Conservation (phyloP, 2,888 invertebrate species). For the Rhyacophila evoluta region DNA sequence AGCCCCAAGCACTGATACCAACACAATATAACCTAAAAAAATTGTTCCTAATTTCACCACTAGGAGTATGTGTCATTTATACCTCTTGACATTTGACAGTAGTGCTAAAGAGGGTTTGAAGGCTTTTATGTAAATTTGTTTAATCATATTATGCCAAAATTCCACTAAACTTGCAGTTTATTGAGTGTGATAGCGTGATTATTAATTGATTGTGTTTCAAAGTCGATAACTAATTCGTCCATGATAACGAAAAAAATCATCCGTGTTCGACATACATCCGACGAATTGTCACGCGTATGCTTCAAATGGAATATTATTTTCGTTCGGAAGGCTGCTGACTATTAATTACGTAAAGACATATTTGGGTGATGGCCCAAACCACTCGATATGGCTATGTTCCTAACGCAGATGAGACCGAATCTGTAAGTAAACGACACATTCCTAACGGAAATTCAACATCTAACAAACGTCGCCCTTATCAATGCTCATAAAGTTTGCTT, state of each 20-base stretch:
- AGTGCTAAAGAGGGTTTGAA: conserved; percentile 42
- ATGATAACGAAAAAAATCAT: conserved; percentile 42
- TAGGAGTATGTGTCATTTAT: conserved; percentile 50
- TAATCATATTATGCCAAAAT: conserved; percentile 48
- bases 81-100: conserved; percentile 51
- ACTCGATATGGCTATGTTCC: conserved; percentile 49
- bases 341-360: conserved; percentile 40
- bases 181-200: conserved; percentile 2
- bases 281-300: conserved; percentile 46
- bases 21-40: conserved; percentile 17
- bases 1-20: not conserved
- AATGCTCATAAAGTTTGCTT: not conserved
- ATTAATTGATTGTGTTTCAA: conserved; percentile 12
- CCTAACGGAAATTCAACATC: conserved; percentile 41
- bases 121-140: conserved; percentile 49
- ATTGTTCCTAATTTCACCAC: conserved; percentile 43
- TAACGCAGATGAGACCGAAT: conserved; percentile 44
- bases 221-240: conserved; percentile 41
- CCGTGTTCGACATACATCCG: conserved; percentile 40
- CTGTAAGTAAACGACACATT: conserved; percentile 43
- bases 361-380: conserved; percentile 51
- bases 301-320: conserved; percentile 45
- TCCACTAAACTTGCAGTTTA: conserved; percentile 26
- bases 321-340: conserved; percentile 44
- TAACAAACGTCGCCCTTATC: not conserved